Percentiles rank a stretch among this genome's conserved stretches.
phyloP scores from a whole-genome alignment of 1,140 invertebrate genomes.

The Calliphora vicina region DNA sequence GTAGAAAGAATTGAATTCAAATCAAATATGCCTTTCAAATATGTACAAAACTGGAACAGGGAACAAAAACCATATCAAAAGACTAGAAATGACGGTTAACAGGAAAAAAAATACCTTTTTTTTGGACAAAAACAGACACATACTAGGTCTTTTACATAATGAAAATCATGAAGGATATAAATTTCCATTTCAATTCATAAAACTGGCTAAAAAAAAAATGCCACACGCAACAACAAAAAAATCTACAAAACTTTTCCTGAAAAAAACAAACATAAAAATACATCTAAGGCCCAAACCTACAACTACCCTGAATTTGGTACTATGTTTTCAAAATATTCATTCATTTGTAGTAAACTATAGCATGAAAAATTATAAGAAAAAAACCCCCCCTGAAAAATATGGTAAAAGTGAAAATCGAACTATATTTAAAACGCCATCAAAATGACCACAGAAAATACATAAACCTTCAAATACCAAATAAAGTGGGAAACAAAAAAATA shows the following conservation, averaged over 20 bases:
- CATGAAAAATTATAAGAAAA: not conserved
- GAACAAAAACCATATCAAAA: not conserved
- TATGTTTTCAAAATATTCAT: not conserved
- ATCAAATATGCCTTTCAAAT: not conserved
- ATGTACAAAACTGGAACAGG: not conserved
- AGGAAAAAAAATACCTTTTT: not conserved
- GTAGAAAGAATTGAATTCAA: not conserved
- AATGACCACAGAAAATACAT: not conserved
- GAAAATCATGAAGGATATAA: not conserved
- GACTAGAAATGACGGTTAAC: not conserved
- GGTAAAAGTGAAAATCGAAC: slow-evolving; percentile 1
- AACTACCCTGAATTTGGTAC: not conserved
- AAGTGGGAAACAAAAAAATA: not conserved
- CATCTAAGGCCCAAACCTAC: not conserved
- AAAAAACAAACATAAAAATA: not conserved
- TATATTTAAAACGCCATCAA: not conserved
- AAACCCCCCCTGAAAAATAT: not conserved
- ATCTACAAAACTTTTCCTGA: not conserved
- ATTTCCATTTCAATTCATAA: not conserved
- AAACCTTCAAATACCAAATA: not conserved
- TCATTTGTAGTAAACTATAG: not conserved
- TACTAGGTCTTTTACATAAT: not conserved
- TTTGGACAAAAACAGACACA: not conserved
- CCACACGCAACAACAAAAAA: not conserved
- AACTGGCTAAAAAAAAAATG: not conserved